Base-by-base conservation (phyloP, 2,113 vertebrate genomes). In the Raja brachyura region DNA sequence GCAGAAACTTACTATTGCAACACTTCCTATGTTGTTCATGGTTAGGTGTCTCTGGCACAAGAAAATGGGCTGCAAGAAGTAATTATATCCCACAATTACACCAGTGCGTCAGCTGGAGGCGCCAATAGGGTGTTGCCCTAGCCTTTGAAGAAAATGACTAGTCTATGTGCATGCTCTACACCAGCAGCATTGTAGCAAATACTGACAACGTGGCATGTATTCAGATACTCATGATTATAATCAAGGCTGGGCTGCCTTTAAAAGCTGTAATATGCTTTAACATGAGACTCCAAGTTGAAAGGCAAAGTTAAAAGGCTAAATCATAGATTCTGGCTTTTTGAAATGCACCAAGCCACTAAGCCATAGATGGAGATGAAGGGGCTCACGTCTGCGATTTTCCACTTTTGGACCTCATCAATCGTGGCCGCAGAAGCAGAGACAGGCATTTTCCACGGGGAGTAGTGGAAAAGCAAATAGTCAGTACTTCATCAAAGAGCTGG, bases 101-200 rank as follows among this genome's bases (percentile, higher is more conserved):
- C 66, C 20, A 73, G 66, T 20, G 63, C 6, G 54, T 39, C 90
- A 92, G 39, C 22, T 74, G 90, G 70, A 92, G 66, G 73, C 33
- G 90, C 90, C 90, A 92, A 22, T 48, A 92, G 90, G 90, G 90
- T 92, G 66, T 74, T 54, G 68, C 68, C 90, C 68, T 54, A 22
- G 33, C 39, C 90, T 92, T 92, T 92, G 90, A 92, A 92, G 90
- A 92, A 92, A 92, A 92, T 92, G 68, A 92, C 66, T 54, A 92
- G 90, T 22, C 33, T 92, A 2, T 14, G 28, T 88, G 22, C 31
- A 74, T 63, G 70, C 39, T 92, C 66, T 39, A 66, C 63, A 90
- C n/a, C 31, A 90, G 31, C 63, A 39, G 33, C 39, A 74, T 92
- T 73, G 68, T 92, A 25, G 90, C 90, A 73, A 92, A 92, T 54